Conservation (phyloP, 2,797 vertebrate species). For the Acipenser ruthenus region DNA sequence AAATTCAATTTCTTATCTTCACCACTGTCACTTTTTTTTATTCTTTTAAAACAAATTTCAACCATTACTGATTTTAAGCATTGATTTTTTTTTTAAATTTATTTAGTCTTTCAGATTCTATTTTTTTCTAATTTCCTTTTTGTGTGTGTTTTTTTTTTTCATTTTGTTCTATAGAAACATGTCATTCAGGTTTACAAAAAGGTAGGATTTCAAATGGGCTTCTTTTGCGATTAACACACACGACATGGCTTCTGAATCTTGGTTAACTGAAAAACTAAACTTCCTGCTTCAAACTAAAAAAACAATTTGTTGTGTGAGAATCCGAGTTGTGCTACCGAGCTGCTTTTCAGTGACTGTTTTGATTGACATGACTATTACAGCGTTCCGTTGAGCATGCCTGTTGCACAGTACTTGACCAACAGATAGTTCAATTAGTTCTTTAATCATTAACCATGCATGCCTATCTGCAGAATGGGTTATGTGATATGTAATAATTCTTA, state of each 20-base stretch:
- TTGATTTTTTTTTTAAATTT: conserved; percentile 51
- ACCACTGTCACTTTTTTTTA: conserved; percentile 10
- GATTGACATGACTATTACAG: conserved; percentile 19
- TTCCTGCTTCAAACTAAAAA: conserved; percentile 32
- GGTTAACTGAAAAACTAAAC: conserved; percentile 21
- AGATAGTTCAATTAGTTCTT: conserved; percentile 25
- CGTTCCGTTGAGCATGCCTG: conserved; percentile 34
- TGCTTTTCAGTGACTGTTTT: conserved; percentile 18
- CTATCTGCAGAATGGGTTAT: conserved; percentile 22
- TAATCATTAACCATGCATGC: conserved; percentile 38
- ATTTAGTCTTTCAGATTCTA: conserved; percentile 57
- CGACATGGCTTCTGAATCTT: conserved; percentile 21
- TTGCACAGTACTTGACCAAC: conserved; percentile 23
- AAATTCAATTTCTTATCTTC: conserved; percentile 30
- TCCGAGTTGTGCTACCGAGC: conserved; percentile 11
- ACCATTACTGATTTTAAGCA: conserved; percentile 45
- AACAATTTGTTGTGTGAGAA: conserved; percentile 11
- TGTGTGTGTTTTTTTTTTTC: conserved; percentile 63
- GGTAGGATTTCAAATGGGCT: conserved; percentile 79
- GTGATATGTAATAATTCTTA: conserved; percentile 18
- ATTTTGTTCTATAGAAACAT: conserved; percentile 98
- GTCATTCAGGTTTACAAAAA: conserved; percentile 99
- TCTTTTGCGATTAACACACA: conserved; percentile 25
- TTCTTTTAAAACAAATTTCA: conserved; percentile 5
- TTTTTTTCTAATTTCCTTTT: conserved; percentile 33